Evolutionary conservation across 2,797 vertebrate species (phyloP).

Genomic region (Thaleichthys pacificus): DNA sequence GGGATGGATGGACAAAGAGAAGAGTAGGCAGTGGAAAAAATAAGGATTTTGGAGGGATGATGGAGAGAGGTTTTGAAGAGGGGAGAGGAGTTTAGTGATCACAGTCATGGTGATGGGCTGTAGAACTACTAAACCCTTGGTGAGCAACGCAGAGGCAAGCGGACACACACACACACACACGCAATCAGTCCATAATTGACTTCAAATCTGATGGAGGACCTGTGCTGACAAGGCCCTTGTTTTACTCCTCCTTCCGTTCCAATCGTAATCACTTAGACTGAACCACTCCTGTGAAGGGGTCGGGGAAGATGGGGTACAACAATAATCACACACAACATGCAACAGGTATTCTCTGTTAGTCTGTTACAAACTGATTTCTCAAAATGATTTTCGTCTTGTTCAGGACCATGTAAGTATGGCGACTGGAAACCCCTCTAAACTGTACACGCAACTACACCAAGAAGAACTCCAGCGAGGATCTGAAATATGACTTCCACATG

Average conservation of each 20-base stretch:
- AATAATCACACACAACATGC: constrained; percentile 59
- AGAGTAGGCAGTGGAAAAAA: background rate
- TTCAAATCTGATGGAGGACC: constrained; percentile 74
- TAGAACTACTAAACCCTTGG: constrained; percentile 53
- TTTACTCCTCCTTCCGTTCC: constrained; percentile 48
- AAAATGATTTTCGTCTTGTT: background rate
- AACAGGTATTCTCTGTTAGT: constrained; percentile 65
- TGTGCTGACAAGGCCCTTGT: constrained; percentile 71
- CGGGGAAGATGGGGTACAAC: constrained; percentile 25
- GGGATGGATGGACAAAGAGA: constrained; percentile 31
- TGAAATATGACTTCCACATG: too few relatives aligned
- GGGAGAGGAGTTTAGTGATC: constrained; percentile 61
- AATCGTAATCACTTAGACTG: constrained; percentile 78
- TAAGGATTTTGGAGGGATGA: background rate
- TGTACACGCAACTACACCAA: too few relatives aligned
- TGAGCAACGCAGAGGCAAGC: constrained; percentile 26
- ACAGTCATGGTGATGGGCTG: constrained; percentile 65
- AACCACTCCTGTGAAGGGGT: constrained; percentile 55
- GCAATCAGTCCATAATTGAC: constrained; percentile 80
- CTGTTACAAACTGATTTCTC: constrained; percentile 21
- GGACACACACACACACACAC: constrained; percentile 6
- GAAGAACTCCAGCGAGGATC: too few relatives aligned
- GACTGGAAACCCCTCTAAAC: background rate
- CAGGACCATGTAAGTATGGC: background rate
- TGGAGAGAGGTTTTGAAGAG: constrained; percentile 1